Evolutionary conservation across 1,140 invertebrate genomes (phyloP).

Genomic region (Plectrocnemia conspersa): DNA sequence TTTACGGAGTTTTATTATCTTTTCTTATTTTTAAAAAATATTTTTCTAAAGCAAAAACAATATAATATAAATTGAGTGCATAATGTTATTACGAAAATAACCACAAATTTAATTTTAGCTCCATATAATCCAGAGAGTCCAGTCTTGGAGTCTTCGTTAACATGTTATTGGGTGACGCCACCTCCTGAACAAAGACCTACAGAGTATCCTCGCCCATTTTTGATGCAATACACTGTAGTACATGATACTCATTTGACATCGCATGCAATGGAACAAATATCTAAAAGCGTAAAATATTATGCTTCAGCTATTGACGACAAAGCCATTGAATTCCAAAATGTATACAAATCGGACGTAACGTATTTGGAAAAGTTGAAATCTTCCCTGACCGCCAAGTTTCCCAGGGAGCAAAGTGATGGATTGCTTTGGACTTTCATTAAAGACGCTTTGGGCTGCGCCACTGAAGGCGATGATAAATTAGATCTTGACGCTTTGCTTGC

Average conservation of each 20-base stretch:
- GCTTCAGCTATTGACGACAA: constrained; percentile 63
- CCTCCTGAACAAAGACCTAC: constrained; percentile 85
- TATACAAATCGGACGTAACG: constrained; percentile 67
- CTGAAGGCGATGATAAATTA: constrained; percentile 53
- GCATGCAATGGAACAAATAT: constrained; percentile 82
- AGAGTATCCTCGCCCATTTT: constrained; percentile 87
- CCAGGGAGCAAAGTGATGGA: constrained; percentile 60
- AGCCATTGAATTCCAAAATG: constrained; percentile 70
- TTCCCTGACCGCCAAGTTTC: constrained; percentile 61
- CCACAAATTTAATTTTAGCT: constrained; percentile 68
- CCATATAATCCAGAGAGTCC: constrained; percentile 78
- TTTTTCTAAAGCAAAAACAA: no score
- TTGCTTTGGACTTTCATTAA: constrained; percentile 60
- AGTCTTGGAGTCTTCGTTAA: constrained; percentile 73
- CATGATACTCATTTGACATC: constrained; percentile 78
- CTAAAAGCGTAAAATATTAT: constrained; percentile 81
- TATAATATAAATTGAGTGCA: no score
- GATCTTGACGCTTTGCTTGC: constrained; percentile 50
- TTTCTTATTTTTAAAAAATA: no score
- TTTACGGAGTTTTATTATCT: no score
- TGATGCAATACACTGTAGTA: constrained; percentile 77
- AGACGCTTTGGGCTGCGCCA: constrained; percentile 52
- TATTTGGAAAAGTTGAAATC: constrained; percentile 76
- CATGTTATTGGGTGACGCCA: constrained; percentile 91
- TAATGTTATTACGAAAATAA: no score